Conservation (phyloP, 1,140 invertebrate genomes). For the Meloidogyne exigua region DNA sequence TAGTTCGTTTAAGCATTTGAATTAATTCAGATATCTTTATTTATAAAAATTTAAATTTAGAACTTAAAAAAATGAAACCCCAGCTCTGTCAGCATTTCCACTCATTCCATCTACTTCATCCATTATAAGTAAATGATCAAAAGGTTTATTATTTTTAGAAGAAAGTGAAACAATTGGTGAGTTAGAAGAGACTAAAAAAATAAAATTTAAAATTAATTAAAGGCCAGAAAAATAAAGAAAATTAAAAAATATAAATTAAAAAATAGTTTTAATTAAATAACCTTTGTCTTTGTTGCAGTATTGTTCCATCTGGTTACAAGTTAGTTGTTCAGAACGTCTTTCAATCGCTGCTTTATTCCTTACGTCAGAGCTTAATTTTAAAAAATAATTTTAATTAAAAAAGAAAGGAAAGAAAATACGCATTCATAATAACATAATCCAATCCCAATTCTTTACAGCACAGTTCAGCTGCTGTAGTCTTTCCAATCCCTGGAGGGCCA, state of each 20-base stretch:
- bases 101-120: slow-evolving; percentile 99
- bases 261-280: too few relatives aligned
- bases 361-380: slow-evolving; percentile 75
- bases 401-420: slow-evolving; percentile 22
- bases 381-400: slow-evolving; percentile 7
- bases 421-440: slow-evolving; percentile 88
- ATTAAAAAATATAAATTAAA: too few relatives aligned
- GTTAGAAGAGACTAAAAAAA: neutral
- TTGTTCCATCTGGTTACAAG: slow-evolving; percentile 60
- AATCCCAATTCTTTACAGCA: slow-evolving; percentile 77
- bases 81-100: slow-evolving; percentile 96
- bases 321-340: slow-evolving; percentile 75
- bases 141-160: slow-evolving; percentile 12
- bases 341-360: slow-evolving; percentile 84
- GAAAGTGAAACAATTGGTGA: slow-evolving; percentile 8
- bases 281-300: slow-evolving; percentile 16
- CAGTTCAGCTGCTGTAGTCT: slow-evolving; percentile 80
- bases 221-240: neutral
- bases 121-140: slow-evolving; percentile 87
- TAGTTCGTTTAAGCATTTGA: slow-evolving; percentile 81
- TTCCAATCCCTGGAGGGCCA: slow-evolving; percentile 85
- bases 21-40: slow-evolving; percentile 76
- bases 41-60: neutral
- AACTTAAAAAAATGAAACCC: slow-evolving; percentile 68
- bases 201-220: too few relatives aligned